A percentile compares a stretch with the other conserved stretches of the same genome.
Evolutionary conservation across 2,888 invertebrate species (phyloP).

Genomic region (Smittia aterrima): DNA sequence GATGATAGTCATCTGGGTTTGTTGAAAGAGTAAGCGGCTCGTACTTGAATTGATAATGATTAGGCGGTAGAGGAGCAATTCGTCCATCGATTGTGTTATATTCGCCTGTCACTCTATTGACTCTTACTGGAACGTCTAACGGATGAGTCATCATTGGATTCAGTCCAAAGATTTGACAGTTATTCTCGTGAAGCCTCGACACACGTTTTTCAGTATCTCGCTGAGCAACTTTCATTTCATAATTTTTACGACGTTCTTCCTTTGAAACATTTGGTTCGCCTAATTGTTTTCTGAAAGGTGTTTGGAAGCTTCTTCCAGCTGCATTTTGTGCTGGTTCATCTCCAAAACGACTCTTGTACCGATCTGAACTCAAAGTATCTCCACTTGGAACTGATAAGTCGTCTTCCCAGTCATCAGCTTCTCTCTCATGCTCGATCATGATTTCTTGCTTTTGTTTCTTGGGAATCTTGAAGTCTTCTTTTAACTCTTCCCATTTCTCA

Average conservation of each 20-base stretch:
- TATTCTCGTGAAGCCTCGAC: constrained; percentile 50
- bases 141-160: constrained; percentile 49
- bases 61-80: constrained; percentile 49
- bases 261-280: constrained; percentile 48
- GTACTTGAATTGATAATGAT: constrained; percentile 44
- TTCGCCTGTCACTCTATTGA: constrained; percentile 51
- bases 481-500: constrained; percentile 49
- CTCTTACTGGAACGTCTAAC: constrained; percentile 50
- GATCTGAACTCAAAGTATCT: constrained; percentile 49
- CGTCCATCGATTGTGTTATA: constrained; percentile 50
- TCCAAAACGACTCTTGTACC: constrained; percentile 46
- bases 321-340: constrained; percentile 5
- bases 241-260: constrained; percentile 51
- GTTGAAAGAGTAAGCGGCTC: constrained; percentile 45
- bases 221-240: constrained; percentile 52
- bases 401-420: constrained; percentile 65
- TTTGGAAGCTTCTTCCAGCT: background rate
- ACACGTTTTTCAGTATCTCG: constrained; percentile 52
- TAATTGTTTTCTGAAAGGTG: background rate
- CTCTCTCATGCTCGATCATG: constrained; percentile 92
- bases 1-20: constrained; percentile 49
- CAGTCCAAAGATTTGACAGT: constrained; percentile 52
- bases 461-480: constrained; percentile 79
- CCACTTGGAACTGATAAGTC: constrained; percentile 52
- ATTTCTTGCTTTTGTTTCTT: constrained; percentile 91